Base-by-base conservation (phyloP, 2,888 invertebrate species). In the Harpalus rufipes region DNA sequence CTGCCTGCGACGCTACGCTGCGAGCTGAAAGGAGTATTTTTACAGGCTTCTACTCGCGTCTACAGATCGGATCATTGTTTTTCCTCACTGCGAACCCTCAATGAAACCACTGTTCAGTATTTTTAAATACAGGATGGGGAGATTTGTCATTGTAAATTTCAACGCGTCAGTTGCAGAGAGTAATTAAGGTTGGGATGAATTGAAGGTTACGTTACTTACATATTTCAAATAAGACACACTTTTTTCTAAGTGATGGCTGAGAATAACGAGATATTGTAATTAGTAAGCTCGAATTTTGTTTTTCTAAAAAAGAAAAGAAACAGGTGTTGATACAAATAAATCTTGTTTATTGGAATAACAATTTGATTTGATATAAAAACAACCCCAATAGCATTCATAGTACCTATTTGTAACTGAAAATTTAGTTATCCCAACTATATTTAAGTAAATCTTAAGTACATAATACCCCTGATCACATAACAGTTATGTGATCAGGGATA, bases 1-100 rank as follows among this genome's bases (percentile, higher is more conserved):
- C 88, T 86, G 87, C 88, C 88, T 87, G 58, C 25, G 59, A 18
- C 51, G 44, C 76, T 39, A 41, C 51, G 74, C 14, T 5, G 12
- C 16, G 16, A 25, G 25, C 25, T 3, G 16, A 14, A 14, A 10
- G 21, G 59, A 76, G 63, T 84, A 84, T 84, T 84, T 84, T 84
- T 84, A 68, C 65, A 84, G 58, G 78, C 21, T 10, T 0, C 12
- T 39, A n/a, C 39, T 10, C 32, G 41, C 7, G 32, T 32, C 72
- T 41, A 14, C 44, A 74, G 72, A 74, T 74, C 16, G 21, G 16
- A 74, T 74, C 72, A 74, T 74, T 74, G 44, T 74, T 74, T 14
- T 74, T 74, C 41, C 41, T 44, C 18, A 68, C 68, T 32, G 32
- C 32, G 41, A 41, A 51, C 44, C 72, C 44, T 74, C 72, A 74